phyloP scores from a whole-genome alignment of 2,113 vertebrate species.

The Antigone vipio region DNA sequence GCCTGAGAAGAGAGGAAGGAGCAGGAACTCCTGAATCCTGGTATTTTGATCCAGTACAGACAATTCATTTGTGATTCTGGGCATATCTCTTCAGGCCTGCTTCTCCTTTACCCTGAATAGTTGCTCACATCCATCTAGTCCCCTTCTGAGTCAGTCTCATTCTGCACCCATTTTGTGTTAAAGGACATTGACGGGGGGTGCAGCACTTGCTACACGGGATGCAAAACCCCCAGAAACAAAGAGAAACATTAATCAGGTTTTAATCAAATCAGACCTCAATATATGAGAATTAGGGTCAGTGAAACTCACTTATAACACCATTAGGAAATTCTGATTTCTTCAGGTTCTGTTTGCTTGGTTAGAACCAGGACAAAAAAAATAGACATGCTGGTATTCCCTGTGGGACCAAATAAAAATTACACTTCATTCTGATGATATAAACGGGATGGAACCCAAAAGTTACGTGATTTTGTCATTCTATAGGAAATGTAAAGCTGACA shows the following conservation, averaged over 20 bases:
- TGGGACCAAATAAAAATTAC: neutral
- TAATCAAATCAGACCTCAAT: neutral
- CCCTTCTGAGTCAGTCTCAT: neutral
- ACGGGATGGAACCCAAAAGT: neutral
- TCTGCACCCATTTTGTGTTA: neutral
- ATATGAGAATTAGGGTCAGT: neutral
- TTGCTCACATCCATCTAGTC: neutral
- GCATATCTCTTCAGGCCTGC: neutral
- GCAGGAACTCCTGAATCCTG: neutral
- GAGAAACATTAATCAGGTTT: neutral
- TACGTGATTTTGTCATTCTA: neutral
- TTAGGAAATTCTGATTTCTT: neutral
- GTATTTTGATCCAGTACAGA: neutral
- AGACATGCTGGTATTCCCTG: neutral
- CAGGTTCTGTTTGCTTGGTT: neutral
- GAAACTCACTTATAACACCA: neutral
- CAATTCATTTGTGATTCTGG: neutral
- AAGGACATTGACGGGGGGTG: rapidly evolving
- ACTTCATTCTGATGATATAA: neutral
- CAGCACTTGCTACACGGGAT: rapidly evolving
- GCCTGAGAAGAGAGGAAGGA: neutral
- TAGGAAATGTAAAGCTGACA: neutral
- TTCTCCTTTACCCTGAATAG: neutral
- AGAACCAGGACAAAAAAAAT: neutral
- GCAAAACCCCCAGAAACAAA: neutral